These are phyloP conservation scores for Dysidea cf. avara DNA, from an alignment of 37 sponge, comb jelly and placozoan species.

Conservation along the genomic window DNA sequence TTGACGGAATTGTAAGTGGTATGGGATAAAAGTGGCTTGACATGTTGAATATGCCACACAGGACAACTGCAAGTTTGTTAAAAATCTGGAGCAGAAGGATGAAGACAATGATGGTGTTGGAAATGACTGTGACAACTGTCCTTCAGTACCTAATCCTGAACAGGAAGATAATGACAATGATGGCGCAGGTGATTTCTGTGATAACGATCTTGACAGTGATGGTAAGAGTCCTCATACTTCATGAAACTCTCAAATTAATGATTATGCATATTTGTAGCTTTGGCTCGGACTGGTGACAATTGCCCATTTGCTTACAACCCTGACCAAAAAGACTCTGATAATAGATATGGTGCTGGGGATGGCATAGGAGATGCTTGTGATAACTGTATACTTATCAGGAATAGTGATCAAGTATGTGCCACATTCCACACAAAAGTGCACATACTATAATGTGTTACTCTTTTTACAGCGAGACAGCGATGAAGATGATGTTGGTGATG, in stretches of 20 bases:
- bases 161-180: constrained; percentile 69
- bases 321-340: constrained; percentile 65
- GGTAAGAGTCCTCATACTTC: constrained; percentile 10
- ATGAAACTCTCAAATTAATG: neutral
- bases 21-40: neutral
- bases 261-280: no score
- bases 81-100: constrained; percentile 62
- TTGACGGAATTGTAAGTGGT: constrained; percentile 37
- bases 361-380: constrained; percentile 82
- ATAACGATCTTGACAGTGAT: constrained; percentile 80
- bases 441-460: neutral
- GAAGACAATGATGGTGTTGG: constrained; percentile 74
- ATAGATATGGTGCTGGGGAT: no score
- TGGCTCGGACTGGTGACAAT: constrained; percentile 72
- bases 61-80: constrained; percentile 65
- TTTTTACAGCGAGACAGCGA: constrained; percentile 70
- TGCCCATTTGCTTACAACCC: constrained; percentile 50
- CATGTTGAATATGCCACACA: neutral
- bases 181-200: constrained; percentile 81
- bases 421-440: neutral
- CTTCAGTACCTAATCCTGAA: constrained; percentile 33
- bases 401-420: constrained; percentile 55
- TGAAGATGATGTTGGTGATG: constrained; percentile 80
- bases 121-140: constrained; percentile 89
- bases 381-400: constrained; percentile 44